phyloP scores from a whole-genome alignment of 2,113 vertebrate species.

The Gymnobelideus leadbeateri region DNA sequence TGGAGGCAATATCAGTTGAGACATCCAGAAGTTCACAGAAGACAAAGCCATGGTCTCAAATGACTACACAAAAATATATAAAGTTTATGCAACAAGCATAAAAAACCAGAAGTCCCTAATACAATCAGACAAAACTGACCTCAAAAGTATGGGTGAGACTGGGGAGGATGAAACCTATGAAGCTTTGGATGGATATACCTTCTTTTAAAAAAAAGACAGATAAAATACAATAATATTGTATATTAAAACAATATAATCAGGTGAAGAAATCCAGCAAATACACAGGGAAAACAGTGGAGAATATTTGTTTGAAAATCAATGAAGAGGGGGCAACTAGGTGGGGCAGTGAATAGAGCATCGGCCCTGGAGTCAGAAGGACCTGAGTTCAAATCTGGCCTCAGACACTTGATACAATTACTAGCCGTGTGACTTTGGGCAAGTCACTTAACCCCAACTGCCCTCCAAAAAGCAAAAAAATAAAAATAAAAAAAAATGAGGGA shows the following conservation, averaged over 20 bases:
- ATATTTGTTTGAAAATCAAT: not conserved
- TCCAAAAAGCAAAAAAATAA: not conserved
- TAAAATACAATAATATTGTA: not conserved
- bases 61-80: not conserved
- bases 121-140: not conserved
- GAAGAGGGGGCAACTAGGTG: not conserved
- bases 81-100: not conserved
- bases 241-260: not conserved
- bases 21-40: not conserved
- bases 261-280: not conserved
- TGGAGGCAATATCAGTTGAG: not conserved
- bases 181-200: not conserved
- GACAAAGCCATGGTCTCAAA: not conserved
- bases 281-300: not conserved
- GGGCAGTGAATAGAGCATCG: too few relatives aligned
- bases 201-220: not conserved
- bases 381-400: too few relatives aligned
- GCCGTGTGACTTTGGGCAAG: too few relatives aligned
- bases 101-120: not conserved
- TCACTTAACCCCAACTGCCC: too few relatives aligned
- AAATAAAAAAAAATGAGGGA: not conserved
- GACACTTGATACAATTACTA: too few relatives aligned
- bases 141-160: not conserved
- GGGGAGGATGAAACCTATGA: not conserved
- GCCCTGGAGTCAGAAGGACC: too few relatives aligned